Conservation (phyloP, 2,888 invertebrate genomes). For the Xanthia icteritia region DNA sequence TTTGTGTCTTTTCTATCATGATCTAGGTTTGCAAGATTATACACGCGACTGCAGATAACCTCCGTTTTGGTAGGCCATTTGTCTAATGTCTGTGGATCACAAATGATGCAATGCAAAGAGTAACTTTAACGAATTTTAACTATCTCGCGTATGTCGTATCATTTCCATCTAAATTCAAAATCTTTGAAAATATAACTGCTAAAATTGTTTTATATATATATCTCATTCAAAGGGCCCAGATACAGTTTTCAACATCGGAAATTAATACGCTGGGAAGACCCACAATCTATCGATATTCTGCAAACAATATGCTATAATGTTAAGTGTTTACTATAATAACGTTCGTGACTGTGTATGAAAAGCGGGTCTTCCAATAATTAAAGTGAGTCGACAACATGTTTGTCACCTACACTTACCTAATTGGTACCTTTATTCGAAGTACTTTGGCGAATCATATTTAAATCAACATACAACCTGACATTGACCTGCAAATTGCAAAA, state of each 20-base stretch:
- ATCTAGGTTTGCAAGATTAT: not conserved
- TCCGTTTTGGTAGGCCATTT: not conserved
- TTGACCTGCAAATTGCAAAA: too few species aligned
- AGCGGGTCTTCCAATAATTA: conserved; percentile 27
- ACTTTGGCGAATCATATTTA: conserved; percentile 14
- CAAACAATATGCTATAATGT: not conserved
- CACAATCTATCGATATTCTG: not conserved
- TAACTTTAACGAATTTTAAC: too few species aligned
- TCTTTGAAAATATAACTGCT: not conserved
- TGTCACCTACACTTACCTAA: conserved; percentile 17
- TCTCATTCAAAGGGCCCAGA: not conserved
- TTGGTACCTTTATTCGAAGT: conserved; percentile 11
- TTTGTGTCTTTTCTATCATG: not conserved
- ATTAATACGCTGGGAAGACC: conserved; percentile 10
- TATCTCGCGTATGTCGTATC: not conserved
- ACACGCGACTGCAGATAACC: not conserved
- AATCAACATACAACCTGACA: too few species aligned
- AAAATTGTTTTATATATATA: not conserved
- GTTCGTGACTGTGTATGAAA: conserved; percentile 19
- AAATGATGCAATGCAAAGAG: not conserved
- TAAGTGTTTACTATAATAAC: conserved; percentile 18
- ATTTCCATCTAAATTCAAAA: not conserved
- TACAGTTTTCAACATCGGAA: not conserved
- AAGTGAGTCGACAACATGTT: conserved; percentile 1
- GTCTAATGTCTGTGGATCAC: not conserved